These are phyloP conservation scores for Idaea aversata DNA, from an alignment of 2,888 invertebrate species.

Conservation along the genomic window DNA sequence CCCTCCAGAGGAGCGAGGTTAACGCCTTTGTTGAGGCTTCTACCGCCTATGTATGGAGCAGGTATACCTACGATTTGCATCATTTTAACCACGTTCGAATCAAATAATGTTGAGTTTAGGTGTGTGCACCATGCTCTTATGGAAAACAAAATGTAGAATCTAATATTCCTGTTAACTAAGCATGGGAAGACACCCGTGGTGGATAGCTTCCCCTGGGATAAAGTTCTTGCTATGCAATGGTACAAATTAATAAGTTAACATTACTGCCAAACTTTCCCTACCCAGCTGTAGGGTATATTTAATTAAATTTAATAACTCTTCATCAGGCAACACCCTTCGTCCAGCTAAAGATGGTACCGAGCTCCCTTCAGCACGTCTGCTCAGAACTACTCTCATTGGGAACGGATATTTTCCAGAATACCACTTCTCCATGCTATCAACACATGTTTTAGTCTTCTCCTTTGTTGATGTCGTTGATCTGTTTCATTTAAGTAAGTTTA, in stretches of 20 bases:
- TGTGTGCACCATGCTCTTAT: no score
- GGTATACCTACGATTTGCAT: conserved; percentile 18
- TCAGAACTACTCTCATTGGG: conserved; percentile 39
- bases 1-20: conserved; percentile 40
- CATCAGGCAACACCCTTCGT: conserved; percentile 32
- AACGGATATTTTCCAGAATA: conserved; percentile 37
- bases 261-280: no score
- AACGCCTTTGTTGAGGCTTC: conserved; percentile 39
- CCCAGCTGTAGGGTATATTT: no score
- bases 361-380: conserved; percentile 38
- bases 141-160: no score
- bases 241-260: no score
- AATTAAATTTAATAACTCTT: not conserved
- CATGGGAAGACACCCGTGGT: no score
- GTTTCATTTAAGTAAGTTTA: conserved; percentile 32
- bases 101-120: no score
- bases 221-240: no score
- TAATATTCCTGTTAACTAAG: no score
- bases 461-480: conserved; percentile 37
- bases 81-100: not conserved
- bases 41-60: conserved; percentile 39
- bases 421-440: conserved; percentile 35
- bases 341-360: conserved; percentile 39
- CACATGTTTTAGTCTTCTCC: conserved; percentile 30
- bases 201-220: no score